Evolutionary conservation across 2,113 vertebrate species (phyloP).

Genomic region (Notiomystis cincta): DNA sequence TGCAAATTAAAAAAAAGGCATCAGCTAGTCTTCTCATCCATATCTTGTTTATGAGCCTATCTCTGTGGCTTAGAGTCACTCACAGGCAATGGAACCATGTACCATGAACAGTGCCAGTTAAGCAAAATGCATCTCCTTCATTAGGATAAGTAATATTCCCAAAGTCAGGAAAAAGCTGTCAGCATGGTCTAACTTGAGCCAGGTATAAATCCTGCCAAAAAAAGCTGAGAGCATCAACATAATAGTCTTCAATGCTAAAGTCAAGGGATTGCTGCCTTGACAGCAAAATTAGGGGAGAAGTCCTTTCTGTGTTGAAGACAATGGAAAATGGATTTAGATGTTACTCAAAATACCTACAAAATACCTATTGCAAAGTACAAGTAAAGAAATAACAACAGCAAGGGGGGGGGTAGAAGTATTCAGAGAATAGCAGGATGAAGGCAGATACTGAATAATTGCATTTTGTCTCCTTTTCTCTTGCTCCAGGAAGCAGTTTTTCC

Average conservation of each 20-base stretch:
- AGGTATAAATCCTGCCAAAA: background rate
- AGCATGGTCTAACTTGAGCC: background rate
- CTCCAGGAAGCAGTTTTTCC: background rate
- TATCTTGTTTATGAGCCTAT: background rate
- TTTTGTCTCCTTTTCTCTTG: background rate
- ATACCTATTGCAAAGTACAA: background rate
- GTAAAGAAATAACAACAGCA: background rate
- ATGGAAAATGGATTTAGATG: background rate
- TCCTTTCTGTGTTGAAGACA: background rate
- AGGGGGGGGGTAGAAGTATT: background rate
- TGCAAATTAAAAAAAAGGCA: constrained; percentile 1
- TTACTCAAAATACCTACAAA: background rate
- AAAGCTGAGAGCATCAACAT: background rate
- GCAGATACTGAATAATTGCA: background rate
- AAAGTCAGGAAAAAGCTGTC: background rate
- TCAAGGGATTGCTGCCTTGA: background rate
- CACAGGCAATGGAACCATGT: background rate
- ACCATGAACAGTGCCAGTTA: background rate
- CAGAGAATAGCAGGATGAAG: background rate
- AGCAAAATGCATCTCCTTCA: background rate
- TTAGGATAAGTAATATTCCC: background rate
- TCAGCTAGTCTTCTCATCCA: background rate
- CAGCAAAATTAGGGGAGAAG: background rate
- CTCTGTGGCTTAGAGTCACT: background rate
- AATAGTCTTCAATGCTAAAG: background rate